These are phyloP conservation scores for Drosophila lacicola DNA, from an alignment of 2,888 invertebrate species.

Conservation along the genomic window DNA sequence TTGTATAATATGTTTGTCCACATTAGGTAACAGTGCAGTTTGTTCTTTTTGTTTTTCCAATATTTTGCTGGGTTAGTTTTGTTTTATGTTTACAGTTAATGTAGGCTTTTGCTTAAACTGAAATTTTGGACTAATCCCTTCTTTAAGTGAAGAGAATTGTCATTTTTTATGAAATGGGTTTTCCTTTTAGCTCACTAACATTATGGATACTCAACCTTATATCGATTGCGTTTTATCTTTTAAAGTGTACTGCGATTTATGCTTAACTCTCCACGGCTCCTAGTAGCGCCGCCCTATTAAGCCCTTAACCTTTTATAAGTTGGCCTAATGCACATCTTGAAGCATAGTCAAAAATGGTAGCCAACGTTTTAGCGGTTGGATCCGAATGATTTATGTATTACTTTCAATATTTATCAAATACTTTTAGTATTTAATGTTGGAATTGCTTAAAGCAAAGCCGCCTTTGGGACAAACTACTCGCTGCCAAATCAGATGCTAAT, in stretches of 20 bases:
- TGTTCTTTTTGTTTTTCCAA: constrained; percentile 4
- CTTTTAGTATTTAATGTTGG: constrained; percentile 25
- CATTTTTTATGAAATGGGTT: constrained; percentile 6
- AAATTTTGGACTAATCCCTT: background rate
- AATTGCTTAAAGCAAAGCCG: constrained; percentile 68
- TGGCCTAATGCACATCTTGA: constrained; percentile 15
- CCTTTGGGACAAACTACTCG: constrained; percentile 15
- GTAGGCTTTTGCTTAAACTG: constrained; percentile 18
- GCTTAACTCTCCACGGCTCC: constrained; percentile 25
- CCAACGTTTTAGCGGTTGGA: background rate
- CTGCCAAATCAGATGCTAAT: constrained; percentile 22
- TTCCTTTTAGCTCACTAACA: constrained; percentile 6
- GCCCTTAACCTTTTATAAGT: background rate
- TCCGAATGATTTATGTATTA: constrained; percentile 13
- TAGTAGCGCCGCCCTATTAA: constrained; percentile 17
- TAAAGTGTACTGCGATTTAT: constrained; percentile 14
- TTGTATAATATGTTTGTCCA: constrained; percentile 48
- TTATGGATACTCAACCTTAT: constrained; percentile 19
- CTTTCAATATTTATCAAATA: constrained; percentile 25
- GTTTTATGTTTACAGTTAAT: constrained; percentile 25
- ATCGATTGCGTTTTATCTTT: constrained; percentile 18
- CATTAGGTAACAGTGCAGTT: constrained; percentile 64
- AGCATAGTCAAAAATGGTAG: constrained; percentile 18
- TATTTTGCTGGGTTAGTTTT: constrained; percentile 32
- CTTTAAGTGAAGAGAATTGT: constrained; percentile 7